Base-by-base conservation (phyloP, 2,113 vertebrate species). In the Prochilodus magdalenae region DNA sequence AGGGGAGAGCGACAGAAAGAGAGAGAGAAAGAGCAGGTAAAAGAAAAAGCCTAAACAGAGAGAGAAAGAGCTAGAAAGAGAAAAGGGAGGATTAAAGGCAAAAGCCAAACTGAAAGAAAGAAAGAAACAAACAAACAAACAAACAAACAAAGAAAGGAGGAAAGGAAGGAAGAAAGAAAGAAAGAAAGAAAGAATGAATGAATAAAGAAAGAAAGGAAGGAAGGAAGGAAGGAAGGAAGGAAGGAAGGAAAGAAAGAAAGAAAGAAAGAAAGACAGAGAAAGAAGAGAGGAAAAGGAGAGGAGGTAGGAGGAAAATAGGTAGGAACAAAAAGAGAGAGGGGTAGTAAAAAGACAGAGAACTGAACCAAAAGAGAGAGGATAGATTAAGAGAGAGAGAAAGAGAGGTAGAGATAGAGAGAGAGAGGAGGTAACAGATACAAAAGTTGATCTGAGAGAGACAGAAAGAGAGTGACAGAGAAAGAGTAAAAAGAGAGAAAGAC, bases 321-420 rank as follows among this genome's bases (percentile, higher is more conserved):
- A 15, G 12, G 16, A 24, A 71, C 33, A 40, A 2, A 76, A 80
- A 73, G 73, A 44, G 47, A 55, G 26, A 59, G 74, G 40, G 63
- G 78, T 3, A 36, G 36, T 4, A 51, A 51, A 51, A 5, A 51
- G 49, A 51, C 1, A 51, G 14, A 51, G 49, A 51, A 11, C 4
- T 5, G 8, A 11, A 44, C 5, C 1, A 11, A 49, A 11, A 49
- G 11, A 49, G 47, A 49, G 47, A 49, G 47, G 47, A 49, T 15
- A 49, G 47, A 49, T 14, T 16, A 3, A 51, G 49, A 16, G 49
- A 51, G 49, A 16, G 49, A 51, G 49, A 16, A 2, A 8, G 14
- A 51, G 14, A 16, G 14, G 18, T 0, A 51, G 14, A 51, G 49
- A 51, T 1, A 51, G 14, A 51, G 49, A 51, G 1, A 51, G 49